These are phyloP conservation scores for Tethea ocularis DNA, from an alignment of 2,888 invertebrate genomes.

Conservation along the genomic window DNA sequence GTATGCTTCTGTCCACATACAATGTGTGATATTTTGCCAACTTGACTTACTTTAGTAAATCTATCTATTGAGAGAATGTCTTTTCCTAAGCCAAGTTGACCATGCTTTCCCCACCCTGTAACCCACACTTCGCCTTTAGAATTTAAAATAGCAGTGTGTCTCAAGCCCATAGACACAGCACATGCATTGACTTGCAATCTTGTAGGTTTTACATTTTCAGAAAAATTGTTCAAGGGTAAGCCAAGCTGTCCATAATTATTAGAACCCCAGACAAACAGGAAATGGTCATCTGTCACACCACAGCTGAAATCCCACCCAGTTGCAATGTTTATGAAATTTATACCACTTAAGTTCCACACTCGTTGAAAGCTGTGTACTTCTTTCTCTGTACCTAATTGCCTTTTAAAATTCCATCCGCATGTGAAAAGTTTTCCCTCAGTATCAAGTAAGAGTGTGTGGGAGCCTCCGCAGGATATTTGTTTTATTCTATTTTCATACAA, in stretches of 20 bases:
- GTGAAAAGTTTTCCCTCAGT: slow-evolving; percentile 87
- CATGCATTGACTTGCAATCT: slow-evolving; percentile 78
- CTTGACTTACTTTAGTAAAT: slow-evolving; percentile 81
- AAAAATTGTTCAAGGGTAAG: slow-evolving; percentile 78
- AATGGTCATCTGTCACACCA: slow-evolving; percentile 87
- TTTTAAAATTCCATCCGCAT: slow-evolving; percentile 91
- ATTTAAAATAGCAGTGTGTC: slow-evolving; percentile 87
- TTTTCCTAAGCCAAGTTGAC: slow-evolving; percentile 86
- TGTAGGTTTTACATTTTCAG: slow-evolving; percentile 61
- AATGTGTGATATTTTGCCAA: slow-evolving; percentile 84
- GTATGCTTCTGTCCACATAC: slow-evolving; percentile 93
- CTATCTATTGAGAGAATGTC: slow-evolving; percentile 60
- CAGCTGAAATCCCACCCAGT: slow-evolving; percentile 94
- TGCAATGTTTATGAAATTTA: slow-evolving; percentile 84
- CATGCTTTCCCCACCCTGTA: slow-evolving; percentile 87
- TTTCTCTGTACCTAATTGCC: slow-evolving; percentile 86
- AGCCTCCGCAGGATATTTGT: slow-evolving; percentile 89
- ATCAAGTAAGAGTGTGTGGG: slow-evolving; percentile 89
- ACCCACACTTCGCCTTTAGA: slow-evolving; percentile 85
- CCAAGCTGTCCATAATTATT: slow-evolving; percentile 91
- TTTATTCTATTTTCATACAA: slow-evolving; percentile 80
- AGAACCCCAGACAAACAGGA: slow-evolving; percentile 92
- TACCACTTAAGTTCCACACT: slow-evolving; percentile 83
- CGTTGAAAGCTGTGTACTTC: slow-evolving; percentile 83
- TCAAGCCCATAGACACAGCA: slow-evolving; percentile 86